phyloP scores from a whole-genome alignment of 2,797 vertebrate genomes.

The Bucorvus abyssinicus region DNA sequence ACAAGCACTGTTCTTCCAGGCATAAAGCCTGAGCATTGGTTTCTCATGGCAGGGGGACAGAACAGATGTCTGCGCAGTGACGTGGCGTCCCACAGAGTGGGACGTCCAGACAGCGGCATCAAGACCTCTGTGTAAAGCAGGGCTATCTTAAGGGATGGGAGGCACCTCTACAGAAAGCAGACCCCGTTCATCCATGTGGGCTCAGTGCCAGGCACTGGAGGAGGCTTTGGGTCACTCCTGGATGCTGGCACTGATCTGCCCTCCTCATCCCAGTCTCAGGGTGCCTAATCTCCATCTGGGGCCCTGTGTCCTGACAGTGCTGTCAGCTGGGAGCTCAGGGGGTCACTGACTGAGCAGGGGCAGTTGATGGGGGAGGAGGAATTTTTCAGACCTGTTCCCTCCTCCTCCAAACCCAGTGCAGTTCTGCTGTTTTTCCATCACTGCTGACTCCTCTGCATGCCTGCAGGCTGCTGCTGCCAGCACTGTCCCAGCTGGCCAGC shows the following conservation, averaged over 20 bases:
- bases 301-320: fast-evolving
- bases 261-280: neutral
- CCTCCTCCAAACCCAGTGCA: neutral
- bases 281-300: neutral
- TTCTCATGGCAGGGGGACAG: neutral
- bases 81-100: neutral
- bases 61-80: neutral
- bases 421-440: neutral
- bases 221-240: neutral
- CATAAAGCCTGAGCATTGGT: neutral
- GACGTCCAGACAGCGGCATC: neutral
- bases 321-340: neutral
- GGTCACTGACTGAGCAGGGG: neutral
- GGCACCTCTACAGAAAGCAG: neutral
- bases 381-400: neutral
- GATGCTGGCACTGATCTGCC: neutral
- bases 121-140: neutral
- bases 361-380: neutral
- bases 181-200: fast-evolving
- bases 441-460: neutral
- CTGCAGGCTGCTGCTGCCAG: neutral
- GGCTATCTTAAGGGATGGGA: fast-evolving
- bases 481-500: neutral
- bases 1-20: neutral
- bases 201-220: neutral